phyloP scores from a whole-genome alignment of 2,797 vertebrate species.

The Alectoris magna region DNA sequence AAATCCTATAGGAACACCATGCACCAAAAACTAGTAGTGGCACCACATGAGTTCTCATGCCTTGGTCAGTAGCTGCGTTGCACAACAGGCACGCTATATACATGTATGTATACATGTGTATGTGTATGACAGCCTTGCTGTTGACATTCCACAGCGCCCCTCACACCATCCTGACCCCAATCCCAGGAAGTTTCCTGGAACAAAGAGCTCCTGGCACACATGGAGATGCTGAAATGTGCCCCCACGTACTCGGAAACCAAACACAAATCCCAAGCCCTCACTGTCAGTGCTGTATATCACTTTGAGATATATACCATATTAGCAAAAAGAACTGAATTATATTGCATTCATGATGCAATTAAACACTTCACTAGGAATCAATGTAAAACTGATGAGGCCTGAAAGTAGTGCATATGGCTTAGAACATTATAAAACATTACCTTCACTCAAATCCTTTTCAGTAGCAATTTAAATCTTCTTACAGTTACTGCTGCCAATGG shows the following conservation, averaged over 20 bases:
- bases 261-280: constrained; percentile 86
- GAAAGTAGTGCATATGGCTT: constrained; percentile 99
- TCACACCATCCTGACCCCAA: fast-evolving
- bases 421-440: constrained; percentile 99
- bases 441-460: constrained; percentile 97
- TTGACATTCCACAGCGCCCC: not conserved
- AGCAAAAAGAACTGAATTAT: constrained; percentile 99
- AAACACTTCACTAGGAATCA: constrained; percentile 99
- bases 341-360: constrained; percentile 99
- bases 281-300: constrained; percentile 97
- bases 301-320: constrained; percentile 97
- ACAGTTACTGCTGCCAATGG: constrained; percentile 93
- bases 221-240: not conserved
- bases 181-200: not conserved
- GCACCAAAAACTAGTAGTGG: not conserved
- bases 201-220: fast-evolving
- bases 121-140: too few species aligned
- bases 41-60: not conserved
- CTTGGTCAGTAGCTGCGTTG: fast-evolving
- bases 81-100: not conserved
- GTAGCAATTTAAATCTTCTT: constrained; percentile 98
- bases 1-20: not conserved
- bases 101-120: too few species aligned
- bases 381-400: constrained; percentile 99
- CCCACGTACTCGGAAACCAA: constrained; percentile 12